These are phyloP conservation scores for Cephus rjabovi DNA, from an alignment of 2,888 invertebrate species.

Conservation along the genomic window DNA sequence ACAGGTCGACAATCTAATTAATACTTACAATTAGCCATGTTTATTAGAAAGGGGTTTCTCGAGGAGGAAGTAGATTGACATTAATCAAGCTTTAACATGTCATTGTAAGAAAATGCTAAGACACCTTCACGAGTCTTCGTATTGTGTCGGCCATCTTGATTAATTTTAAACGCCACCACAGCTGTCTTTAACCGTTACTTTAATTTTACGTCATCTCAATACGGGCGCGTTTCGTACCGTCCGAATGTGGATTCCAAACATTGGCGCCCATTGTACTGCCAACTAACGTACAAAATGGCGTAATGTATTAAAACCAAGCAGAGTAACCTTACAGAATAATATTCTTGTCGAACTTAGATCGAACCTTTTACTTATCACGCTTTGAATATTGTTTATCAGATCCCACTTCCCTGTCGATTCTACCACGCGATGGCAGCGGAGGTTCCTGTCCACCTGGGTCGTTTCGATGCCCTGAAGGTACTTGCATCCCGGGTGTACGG, in stretches of 20 bases:
- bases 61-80: background rate
- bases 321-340: background rate
- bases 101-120: background rate
- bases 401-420: slow-evolving; percentile 26
- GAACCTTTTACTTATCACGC: slow-evolving; percentile 63
- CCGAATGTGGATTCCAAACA: background rate
- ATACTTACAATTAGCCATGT: background rate
- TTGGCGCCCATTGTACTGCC: background rate
- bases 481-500: slow-evolving; percentile 86
- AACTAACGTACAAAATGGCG: background rate
- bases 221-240: background rate
- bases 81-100: background rate
- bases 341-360: background rate
- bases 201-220: background rate
- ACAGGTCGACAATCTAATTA: background rate
- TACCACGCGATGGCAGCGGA: slow-evolving; percentile 44
- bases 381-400: slow-evolving; percentile 47
- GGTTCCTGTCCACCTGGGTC: slow-evolving; percentile 76
- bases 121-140: background rate
- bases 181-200: background rate
- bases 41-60: background rate
- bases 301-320: background rate
- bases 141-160: background rate
- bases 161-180: background rate
- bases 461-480: slow-evolving; percentile 87